A percentile compares a stretch with the other conserved stretches of the same genome.
Evolutionary conservation across 2,113 vertebrate species (phyloP).

Genomic region (Mirounga angustirostris): DNA sequence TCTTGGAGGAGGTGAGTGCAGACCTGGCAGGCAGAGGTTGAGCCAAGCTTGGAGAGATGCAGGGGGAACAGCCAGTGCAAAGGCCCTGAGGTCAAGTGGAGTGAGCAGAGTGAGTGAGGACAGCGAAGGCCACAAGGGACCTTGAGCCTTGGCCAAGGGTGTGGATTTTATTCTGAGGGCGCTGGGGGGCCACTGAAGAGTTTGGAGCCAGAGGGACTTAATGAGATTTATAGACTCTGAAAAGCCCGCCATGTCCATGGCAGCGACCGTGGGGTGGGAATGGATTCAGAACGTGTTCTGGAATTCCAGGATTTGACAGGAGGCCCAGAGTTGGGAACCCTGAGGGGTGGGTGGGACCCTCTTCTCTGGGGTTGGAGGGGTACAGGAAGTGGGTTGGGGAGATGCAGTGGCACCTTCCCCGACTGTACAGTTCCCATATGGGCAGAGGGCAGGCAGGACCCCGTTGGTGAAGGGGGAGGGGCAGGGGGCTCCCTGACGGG

Average conservation of each 20-base stretch:
- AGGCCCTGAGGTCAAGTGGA: neutral
- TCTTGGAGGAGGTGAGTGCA: neutral
- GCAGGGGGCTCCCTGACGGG: neutral
- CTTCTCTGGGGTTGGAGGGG: neutral
- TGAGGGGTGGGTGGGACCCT: no score
- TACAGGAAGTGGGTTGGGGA: no score
- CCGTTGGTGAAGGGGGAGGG: rapidly evolving
- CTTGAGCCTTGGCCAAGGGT: neutral
- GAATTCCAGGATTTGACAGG: neutral
- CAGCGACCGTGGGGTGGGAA: neutral
- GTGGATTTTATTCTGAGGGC: neutral
- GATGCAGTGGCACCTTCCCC: neutral
- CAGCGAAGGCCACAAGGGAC: neutral
- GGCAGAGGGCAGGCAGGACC: neutral
- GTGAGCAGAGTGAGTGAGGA: neutral
- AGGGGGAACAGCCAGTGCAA: neutral
- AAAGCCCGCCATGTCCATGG: neutral
- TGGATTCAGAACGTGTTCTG: neutral
- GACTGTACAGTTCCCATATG: neutral
- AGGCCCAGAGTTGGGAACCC: neutral
- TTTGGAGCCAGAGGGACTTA: neutral
- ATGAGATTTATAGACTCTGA: neutral
- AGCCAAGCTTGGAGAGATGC: neutral
- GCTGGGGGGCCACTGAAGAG: neutral
- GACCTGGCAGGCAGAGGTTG: neutral